Base-by-base conservation (phyloP, 2,888 invertebrate species). In the Saturnia pavonia region DNA sequence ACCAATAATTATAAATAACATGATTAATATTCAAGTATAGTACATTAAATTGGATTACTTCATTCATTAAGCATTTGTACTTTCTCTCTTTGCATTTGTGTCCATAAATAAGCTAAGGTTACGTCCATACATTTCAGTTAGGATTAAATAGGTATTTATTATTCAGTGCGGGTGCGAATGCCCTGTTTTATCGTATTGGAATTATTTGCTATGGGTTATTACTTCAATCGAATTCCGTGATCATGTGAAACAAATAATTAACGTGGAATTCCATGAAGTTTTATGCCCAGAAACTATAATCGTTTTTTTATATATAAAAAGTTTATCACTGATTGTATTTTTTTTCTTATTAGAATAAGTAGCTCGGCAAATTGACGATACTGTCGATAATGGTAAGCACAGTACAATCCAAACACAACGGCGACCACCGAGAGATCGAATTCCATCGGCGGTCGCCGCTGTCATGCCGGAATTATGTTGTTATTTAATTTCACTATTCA, bases 191-290 rank as follows among this genome's bases (percentile, higher is more conserved):
- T 75, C 76, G 71, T 78, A 82, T 81, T 76, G 73, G 77, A 77
- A 79, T 72, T 79, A 76, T 80, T 81, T 80, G 76, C 76, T 77
- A 78, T 75, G 79, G 78, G 78, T 81, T 81, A 82, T 81, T 84
- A 82, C 79, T 80, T 77, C 27, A 60, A 27, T 27, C 14, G 57
- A 60, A 11, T 27, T 60, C 57, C 57, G 14, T 60, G 25, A 60
- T 60, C 25, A 60, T 19, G 57, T 14, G 27, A 60, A 27, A 60
- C 12, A 12, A 12, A 43, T 48, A 48, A 60, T 11, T 22, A 54
- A 22, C 11, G 54, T 22, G 22, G 11, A n/a, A 12, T n/a, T 54
- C 22, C 6, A 54, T 54, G 22, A n/a, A 54, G 54, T 54, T 22
- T 22, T 22, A 54, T n/a, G 19, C 8, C 9, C 22, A n/a, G 14